These are phyloP conservation scores for Pterocles orientalis DNA, from an alignment of 2,113 vertebrate species.

Conservation along the genomic window DNA sequence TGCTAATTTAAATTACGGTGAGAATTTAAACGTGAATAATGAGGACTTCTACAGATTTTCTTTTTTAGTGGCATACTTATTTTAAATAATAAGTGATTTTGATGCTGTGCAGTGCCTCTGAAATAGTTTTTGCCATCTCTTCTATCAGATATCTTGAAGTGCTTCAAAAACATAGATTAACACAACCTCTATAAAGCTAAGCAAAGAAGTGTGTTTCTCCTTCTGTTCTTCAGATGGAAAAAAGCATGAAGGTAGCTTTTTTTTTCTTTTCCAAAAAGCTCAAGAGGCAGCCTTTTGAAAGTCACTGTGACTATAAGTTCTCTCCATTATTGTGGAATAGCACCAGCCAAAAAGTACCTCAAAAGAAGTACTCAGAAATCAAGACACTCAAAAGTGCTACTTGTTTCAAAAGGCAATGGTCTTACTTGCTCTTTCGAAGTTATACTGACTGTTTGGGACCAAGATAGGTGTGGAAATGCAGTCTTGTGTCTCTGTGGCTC, in stretches of 20 bases:
- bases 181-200: not conserved
- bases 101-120: not conserved
- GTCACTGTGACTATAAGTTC: not conserved
- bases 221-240: not conserved
- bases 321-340: not conserved
- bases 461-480: not conserved
- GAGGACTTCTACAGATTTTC: not conserved
- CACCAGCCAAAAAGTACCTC: not conserved
- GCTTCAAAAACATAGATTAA: not conserved
- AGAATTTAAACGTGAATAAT: not conserved
- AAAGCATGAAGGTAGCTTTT: not conserved
- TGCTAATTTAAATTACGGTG: not conserved
- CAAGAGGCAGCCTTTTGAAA: not conserved
- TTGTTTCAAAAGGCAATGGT: not conserved
- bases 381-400: not conserved
- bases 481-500: not conserved
- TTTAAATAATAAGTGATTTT: not conserved
- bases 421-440: not conserved
- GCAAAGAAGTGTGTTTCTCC: not conserved
- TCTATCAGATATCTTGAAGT: not conserved
- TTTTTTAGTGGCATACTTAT: not conserved
- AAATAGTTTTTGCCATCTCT: not conserved
- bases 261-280: not conserved
- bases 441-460: not conserved
- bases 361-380: not conserved